Evolutionary conservation across 2,888 invertebrate genomes (phyloP).

Genomic region (Dasysyrphus tricinctus): DNA sequence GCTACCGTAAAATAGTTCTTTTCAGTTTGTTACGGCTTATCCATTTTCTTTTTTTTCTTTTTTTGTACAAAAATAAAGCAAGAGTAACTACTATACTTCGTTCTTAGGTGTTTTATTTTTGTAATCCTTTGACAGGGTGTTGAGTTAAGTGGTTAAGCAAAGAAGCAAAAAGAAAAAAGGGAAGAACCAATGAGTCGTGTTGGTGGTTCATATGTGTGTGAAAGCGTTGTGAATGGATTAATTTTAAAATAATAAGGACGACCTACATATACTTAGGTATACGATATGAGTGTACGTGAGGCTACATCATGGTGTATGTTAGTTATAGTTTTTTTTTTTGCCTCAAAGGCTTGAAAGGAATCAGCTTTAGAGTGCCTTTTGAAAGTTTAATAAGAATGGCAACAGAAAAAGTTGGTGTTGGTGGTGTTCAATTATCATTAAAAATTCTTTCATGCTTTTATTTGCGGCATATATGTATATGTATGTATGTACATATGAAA

Average conservation of each 20-base stretch:
- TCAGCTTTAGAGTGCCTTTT: not conserved
- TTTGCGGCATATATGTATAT: too few relatives aligned
- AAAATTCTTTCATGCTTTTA: too few relatives aligned
- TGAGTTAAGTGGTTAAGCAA: slow-evolving; percentile 66
- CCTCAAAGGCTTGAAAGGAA: not conserved
- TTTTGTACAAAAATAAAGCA: not conserved
- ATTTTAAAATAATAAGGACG: slow-evolving; percentile 57
- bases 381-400: not conserved
- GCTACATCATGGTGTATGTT: not conserved
- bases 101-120: slow-evolving; percentile 55
- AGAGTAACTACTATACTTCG: slow-evolving; percentile 27
- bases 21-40: slow-evolving; percentile 41
- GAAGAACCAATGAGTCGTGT: not conserved
- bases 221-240: slow-evolving; percentile 42
- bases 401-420: not conserved
- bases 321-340: not conserved
- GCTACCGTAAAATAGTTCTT: slow-evolving; percentile 17
- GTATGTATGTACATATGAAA: too few relatives aligned
- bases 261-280: not conserved
- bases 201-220: not conserved
- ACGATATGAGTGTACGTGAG: not conserved
- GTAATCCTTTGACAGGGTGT: slow-evolving; percentile 68
- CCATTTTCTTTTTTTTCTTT: slow-evolving; percentile 6
- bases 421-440: too few relatives aligned
- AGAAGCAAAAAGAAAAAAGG: slow-evolving; percentile 10